Evolutionary conservation across 2,888 invertebrate genomes (phyloP).

Genomic region (Perdita meconis): DNA sequence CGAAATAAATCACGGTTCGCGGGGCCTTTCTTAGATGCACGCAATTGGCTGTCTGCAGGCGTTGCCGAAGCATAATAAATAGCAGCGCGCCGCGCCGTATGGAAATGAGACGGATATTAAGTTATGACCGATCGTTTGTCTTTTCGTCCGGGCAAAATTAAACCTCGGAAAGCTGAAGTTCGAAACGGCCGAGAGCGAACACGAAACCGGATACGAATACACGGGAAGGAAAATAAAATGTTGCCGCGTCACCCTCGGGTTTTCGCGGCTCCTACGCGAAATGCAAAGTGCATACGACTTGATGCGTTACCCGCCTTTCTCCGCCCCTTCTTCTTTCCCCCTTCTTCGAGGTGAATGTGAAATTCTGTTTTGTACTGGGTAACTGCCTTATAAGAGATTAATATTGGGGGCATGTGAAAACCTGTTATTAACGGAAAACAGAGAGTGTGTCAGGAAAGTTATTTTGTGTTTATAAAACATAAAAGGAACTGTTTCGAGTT

Average conservation of each 20-base stretch:
- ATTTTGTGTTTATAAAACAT: no score
- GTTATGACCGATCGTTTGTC: conserved; percentile 75
- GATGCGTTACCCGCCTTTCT: conserved; percentile 25
- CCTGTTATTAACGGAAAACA: no score
- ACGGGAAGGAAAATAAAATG: conserved; percentile 39
- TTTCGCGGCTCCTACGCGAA: conserved; percentile 23
- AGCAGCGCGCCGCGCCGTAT: conserved; percentile 71
- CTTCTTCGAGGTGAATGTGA: not conserved
- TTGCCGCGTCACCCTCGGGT: conserved; percentile 13
- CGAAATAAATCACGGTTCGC: conserved; percentile 57
- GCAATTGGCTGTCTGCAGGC: conserved; percentile 75
- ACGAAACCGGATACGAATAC: conserved; percentile 50
- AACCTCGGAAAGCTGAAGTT: conserved; percentile 68
- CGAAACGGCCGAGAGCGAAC: conserved; percentile 17
- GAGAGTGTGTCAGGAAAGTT: no score
- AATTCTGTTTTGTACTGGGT: not conserved
- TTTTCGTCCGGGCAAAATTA: conserved; percentile 70
- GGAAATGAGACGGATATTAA: conserved; percentile 80
- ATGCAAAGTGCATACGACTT: conserved; percentile 13
- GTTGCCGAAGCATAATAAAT: conserved; percentile 77
- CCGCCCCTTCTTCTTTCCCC: not conserved
- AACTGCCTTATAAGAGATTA: no score
- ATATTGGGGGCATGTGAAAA: no score
- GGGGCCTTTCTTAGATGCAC: conserved; percentile 59
- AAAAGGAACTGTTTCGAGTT: no score